A percentile compares a stretch with the other conserved stretches of the same genome.
These are phyloP conservation scores for Grammomys dolichurus DNA, from an alignment of 2,113 vertebrate species.

Conservation along the genomic window DNA sequence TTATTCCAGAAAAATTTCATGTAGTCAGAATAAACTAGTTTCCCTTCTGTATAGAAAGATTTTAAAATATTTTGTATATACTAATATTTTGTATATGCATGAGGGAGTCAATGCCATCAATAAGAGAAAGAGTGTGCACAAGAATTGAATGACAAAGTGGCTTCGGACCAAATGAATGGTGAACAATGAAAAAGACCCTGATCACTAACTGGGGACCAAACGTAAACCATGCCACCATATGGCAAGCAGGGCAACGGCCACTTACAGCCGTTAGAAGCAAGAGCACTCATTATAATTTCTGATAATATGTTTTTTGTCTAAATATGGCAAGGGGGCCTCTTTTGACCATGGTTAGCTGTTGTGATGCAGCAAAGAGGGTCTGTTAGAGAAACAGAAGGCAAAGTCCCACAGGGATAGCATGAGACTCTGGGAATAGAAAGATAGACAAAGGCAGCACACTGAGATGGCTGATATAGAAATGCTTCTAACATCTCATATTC, in stretches of 20 bases:
- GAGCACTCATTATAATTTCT: constrained; percentile 40
- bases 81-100: not conserved
- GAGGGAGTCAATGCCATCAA: not conserved
- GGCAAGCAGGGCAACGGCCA: constrained; percentile 1
- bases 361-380: constrained; percentile 16
- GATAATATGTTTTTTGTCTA: constrained; percentile 49
- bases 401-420: constrained; percentile 15
- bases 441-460: constrained; percentile 36
- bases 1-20: not conserved
- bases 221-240: constrained; percentile 59
- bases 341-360: constrained; percentile 61
- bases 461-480: not conserved
- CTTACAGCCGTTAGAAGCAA: constrained; percentile 42
- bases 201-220: constrained; percentile 7
- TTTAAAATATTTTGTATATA: constrained; percentile 33
- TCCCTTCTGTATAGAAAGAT: constrained; percentile 30
- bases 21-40: constrained; percentile 22
- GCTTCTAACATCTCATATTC: not conserved
- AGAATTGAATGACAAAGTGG: not conserved
- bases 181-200: not conserved
- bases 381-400: constrained; percentile 38
- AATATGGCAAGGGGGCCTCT: constrained; percentile 15
- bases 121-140: not conserved
- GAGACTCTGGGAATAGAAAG: constrained; percentile 38
- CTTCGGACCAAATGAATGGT: not conserved